Conservation (phyloP, 2,888 invertebrate genomes). For the Boloria selene region DNA sequence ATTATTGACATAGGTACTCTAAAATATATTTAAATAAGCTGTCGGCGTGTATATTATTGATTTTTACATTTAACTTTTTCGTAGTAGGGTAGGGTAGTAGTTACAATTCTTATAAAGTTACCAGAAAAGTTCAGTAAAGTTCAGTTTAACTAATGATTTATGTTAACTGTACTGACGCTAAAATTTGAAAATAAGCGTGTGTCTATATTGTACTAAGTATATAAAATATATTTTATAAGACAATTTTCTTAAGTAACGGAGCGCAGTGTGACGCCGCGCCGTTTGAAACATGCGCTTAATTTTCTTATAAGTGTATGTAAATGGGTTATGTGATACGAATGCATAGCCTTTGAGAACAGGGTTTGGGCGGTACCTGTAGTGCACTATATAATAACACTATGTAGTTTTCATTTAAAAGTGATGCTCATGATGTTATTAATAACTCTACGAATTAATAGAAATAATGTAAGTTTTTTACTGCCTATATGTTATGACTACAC, state of each 20-base stretch:
- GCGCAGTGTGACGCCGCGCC: conserved; percentile 25
- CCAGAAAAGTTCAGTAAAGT: too few relatives aligned
- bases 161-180: neutral
- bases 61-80: too few relatives aligned
- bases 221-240: conserved; percentile 6
- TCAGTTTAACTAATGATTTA: too few relatives aligned
- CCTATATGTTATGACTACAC: too few relatives aligned
- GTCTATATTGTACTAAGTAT: conserved; percentile 29
- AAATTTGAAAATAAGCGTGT: neutral
- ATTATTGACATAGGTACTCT: too few relatives aligned
- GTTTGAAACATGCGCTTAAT: conserved; percentile 28
- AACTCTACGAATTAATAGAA: too few relatives aligned
- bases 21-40: too few relatives aligned
- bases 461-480: too few relatives aligned
- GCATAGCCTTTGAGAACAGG: conserved; percentile 38
- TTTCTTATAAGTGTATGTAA: conserved; percentile 36
- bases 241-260: conserved; percentile 12
- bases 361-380: conserved; percentile 37
- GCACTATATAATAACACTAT: neutral
- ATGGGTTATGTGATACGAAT: conserved; percentile 29
- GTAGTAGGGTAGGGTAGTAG: too few relatives aligned
- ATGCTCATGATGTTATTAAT: too few relatives aligned
- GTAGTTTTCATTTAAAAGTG: neutral
- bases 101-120: too few relatives aligned
- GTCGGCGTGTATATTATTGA: too few relatives aligned